Percentiles rank a stretch among this genome's conserved stretches.
Evolutionary conservation across 2,888 invertebrate species (phyloP).

Genomic region (Hirtodrosophila cameraria): DNA sequence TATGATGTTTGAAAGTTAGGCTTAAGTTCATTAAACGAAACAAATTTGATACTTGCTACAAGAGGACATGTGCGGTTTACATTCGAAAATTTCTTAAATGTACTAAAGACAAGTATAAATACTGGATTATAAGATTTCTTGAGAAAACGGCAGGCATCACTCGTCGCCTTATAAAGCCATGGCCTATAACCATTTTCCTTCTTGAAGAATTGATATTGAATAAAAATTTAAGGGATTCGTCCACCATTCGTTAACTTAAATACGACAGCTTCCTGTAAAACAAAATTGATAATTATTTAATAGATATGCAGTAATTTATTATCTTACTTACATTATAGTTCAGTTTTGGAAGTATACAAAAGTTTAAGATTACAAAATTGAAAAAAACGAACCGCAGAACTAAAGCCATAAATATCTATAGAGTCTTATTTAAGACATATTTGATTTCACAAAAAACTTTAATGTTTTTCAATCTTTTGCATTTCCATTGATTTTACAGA

Average conservation of each 20-base stretch:
- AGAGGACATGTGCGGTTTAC: not conserved
- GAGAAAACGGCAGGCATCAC: conserved; percentile 1
- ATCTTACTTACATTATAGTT: conserved; percentile 5
- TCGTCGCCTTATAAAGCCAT: not conserved
- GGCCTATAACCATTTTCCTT: conserved; percentile 7
- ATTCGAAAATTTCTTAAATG: not conserved
- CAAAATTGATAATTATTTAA: too few relatives aligned
- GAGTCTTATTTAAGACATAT: too few relatives aligned
- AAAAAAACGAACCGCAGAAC: not conserved
- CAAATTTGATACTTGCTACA: not conserved
- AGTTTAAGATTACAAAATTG: not conserved
- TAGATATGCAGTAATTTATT: rapidly evolving
- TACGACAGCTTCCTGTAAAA: too few relatives aligned
- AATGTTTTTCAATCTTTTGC: too few relatives aligned
- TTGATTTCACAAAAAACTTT: too few relatives aligned
- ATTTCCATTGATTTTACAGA: too few relatives aligned
- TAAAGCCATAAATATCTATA: not conserved
- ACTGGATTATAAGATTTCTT: not conserved
- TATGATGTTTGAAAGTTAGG: not conserved
- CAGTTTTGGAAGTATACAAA: not conserved
- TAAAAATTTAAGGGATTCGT: not conserved
- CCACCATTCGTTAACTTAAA: too few relatives aligned
- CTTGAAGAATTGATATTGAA: not conserved
- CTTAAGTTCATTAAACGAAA: rapidly evolving
- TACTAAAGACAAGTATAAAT: not conserved